Evolutionary conservation across 2,888 invertebrate genomes (phyloP), one percentile per base, ranked within the genome.

Genomic region (Orgyia antiqua): DNA sequence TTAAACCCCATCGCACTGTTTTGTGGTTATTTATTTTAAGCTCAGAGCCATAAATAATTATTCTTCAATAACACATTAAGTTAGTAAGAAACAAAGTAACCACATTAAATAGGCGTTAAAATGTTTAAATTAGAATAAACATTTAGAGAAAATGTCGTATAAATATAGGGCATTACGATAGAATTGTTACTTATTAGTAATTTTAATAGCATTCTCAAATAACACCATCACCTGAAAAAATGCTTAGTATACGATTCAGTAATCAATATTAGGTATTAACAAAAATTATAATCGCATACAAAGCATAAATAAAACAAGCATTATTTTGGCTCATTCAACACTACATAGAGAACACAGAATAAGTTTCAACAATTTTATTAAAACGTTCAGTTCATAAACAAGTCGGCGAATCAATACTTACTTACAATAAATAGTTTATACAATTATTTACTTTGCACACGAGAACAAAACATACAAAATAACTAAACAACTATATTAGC

Each of bases 271-370:
- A 10, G 19, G 8, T 13, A 12, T 10, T 15, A 26, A 27, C 10
- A 15, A 3, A 13, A 27, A 38, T 27, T n/a, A n/a, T n/a, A n/a
- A n/a, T n/a, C n/a, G n/a, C n/a, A n/a, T n/a, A n/a, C n/a, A n/a
- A n/a, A n/a, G n/a, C 17, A 42, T 36, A 32, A 10, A 8, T 27
- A 35, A 28, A 35, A 30, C 29, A 45, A 45, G 45, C 52, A 51
- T 50, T 50, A 50, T 50, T 49, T 51, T 51, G 51, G 45, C 40
- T 45, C 42, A 51, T 37, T 37, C 31, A 47, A 35, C 36, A 44
- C 33, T 41, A 51, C 33, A 51, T 32, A 41, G 31, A 47, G 29
- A 49, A 43, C 32, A 49, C 47, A 32, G 21, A 23, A 18, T 17
- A 34, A 10, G 24, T 40, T 42, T 39, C 35, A 51, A 51, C 40